A percentile compares a stretch with the other conserved stretches of the same genome.
Conservation (phyloP, 2,888 invertebrate species). For the Germaria angustata region DNA sequence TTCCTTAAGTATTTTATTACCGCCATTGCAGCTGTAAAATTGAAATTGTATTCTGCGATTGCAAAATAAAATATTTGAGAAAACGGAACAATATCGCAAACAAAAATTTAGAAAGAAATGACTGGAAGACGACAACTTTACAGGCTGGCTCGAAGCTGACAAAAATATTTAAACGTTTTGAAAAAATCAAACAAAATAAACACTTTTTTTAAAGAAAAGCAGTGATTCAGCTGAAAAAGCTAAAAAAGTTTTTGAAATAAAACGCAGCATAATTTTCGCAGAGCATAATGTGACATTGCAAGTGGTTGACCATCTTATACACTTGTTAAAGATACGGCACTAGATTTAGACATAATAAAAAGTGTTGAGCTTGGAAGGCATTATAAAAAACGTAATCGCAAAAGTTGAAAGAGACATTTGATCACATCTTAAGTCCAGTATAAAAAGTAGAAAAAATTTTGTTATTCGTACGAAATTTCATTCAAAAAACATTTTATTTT, state of each 20-base stretch:
- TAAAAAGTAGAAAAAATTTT: too few relatives aligned
- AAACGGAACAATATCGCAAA: neutral
- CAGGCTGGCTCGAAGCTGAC: too few relatives aligned
- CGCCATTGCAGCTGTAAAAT: neutral
- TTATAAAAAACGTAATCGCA: neutral
- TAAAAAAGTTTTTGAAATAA: constrained; percentile 1
- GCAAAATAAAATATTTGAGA: neutral
- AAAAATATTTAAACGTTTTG: constrained; percentile 1
- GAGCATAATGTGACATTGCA: constrained; percentile 19
- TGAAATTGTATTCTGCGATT: neutral
- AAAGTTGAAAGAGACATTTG: constrained; percentile 2
- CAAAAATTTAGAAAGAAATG: constrained; percentile 1
- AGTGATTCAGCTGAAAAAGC: constrained; percentile 1
- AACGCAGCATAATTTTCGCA: neutral
- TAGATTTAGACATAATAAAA: neutral
- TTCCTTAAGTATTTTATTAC: neutral
- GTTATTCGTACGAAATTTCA: neutral
- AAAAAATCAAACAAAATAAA: neutral
- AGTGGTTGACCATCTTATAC: constrained; percentile 1
- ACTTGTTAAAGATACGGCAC: neutral
- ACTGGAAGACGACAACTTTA: too few relatives aligned
- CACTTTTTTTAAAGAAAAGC: neutral
- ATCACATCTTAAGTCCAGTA: too few relatives aligned
- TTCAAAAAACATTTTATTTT: neutral
- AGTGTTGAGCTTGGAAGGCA: neutral